These are phyloP conservation scores for Stenchaetothrips biformis DNA, from an alignment of 2,888 invertebrate genomes.

Conservation along the genomic window DNA sequence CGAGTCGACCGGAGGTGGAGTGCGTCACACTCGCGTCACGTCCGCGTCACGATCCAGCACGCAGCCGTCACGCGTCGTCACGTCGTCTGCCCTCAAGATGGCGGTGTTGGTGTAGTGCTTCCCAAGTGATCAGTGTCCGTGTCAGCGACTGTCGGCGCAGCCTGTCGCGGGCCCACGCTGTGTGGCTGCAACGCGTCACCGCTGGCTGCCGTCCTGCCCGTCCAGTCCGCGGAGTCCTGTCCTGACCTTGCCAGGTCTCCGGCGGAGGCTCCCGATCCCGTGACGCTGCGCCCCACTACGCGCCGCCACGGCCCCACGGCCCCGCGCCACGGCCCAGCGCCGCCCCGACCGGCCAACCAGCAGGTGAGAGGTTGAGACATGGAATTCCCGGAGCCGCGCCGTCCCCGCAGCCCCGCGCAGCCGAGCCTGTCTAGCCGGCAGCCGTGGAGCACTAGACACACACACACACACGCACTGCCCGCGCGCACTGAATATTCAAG, in stretches of 20 bases:
- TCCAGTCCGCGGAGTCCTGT: background rate
- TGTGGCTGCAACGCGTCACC: background rate
- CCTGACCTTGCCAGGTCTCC: background rate
- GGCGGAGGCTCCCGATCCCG: no score
- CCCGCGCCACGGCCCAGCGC: background rate
- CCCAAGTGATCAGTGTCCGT: no score
- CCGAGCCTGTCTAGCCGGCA: background rate
- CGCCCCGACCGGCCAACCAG: background rate
- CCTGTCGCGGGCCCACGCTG: no score
- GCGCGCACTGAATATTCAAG: background rate
- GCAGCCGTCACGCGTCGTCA: background rate
- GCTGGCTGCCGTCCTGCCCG: background rate
- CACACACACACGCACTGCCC: background rate
- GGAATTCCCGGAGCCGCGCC: slow-evolving; percentile 1
- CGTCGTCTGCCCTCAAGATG: background rate
- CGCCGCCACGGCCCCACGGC: background rate
- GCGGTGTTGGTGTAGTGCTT: no score
- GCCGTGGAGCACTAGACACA: background rate
- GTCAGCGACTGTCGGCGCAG: no score
- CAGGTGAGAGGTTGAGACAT: background rate
- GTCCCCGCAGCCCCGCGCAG: background rate
- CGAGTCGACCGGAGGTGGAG: background rate
- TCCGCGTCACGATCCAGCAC: background rate
- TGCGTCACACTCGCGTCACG: background rate
- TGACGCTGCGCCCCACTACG: background rate